A percentile compares a stretch with the other conserved stretches of the same genome.
Evolutionary conservation across 2,888 invertebrate genomes (phyloP).

Genomic region (Hirtodrosophila cameraria): DNA sequence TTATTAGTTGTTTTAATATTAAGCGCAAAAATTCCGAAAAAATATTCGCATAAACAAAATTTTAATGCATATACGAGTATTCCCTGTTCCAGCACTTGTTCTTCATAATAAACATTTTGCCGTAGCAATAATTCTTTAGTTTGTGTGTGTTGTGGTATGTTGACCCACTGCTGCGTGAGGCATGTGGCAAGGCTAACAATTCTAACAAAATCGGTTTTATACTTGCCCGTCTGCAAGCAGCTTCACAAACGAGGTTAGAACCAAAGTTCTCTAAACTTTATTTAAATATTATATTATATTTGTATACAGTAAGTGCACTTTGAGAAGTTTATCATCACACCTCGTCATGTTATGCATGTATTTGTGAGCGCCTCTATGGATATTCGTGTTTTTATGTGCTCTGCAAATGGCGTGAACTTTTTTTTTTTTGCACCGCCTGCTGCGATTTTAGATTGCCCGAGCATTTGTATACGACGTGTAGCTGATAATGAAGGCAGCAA

Average conservation of each 20-base stretch:
- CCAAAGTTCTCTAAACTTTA: neutral
- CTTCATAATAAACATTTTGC: constrained; percentile 68
- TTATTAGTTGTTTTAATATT: constrained; percentile 30
- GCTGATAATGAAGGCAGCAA: constrained; percentile 6
- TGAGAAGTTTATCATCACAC: constrained; percentile 7
- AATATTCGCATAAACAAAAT: constrained; percentile 56
- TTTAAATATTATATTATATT: neutral
- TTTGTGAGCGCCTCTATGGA: constrained; percentile 21
- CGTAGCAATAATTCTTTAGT: constrained; percentile 48
- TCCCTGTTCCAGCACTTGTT: constrained; percentile 22
- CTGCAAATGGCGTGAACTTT: constrained; percentile 78
- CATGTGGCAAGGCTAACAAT: constrained; percentile 56
- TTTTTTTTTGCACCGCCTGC: constrained; percentile 60
- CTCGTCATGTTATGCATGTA: constrained; percentile 8
- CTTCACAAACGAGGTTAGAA: neutral
- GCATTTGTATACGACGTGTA: constrained; percentile 35
- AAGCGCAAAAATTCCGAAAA: constrained; percentile 28
- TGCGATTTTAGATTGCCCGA: constrained; percentile 62
- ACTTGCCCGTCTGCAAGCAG: constrained; percentile 3
- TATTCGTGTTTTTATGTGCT: constrained; percentile 39
- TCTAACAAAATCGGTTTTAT: constrained; percentile 6
- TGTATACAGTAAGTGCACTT: neutral
- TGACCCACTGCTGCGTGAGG: constrained; percentile 58
- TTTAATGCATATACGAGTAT: constrained; percentile 50
- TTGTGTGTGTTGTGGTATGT: constrained; percentile 9